phyloP scores from a whole-genome alignment of 2,113 vertebrate species.

The Psammodynastes pulverulentus region DNA sequence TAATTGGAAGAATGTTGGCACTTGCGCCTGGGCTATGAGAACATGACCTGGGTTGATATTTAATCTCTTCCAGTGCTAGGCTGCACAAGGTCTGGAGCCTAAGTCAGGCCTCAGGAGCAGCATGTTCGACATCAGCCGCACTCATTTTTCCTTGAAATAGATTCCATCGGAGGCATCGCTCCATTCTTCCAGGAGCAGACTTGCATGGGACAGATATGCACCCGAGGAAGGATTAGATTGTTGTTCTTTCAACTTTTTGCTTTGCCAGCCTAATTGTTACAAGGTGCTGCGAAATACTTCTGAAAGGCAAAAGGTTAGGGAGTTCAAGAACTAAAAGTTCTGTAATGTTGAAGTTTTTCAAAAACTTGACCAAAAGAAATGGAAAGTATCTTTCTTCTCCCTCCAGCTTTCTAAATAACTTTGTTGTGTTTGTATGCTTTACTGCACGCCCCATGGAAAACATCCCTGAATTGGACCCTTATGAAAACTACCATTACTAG shows the following conservation, averaged over 20 bases:
- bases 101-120: slow-evolving; percentile 59
- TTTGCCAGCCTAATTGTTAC: slow-evolving; percentile 49
- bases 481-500: accelerated
- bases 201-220: slow-evolving; percentile 66
- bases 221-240: slow-evolving; percentile 64
- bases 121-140: slow-evolving; percentile 53
- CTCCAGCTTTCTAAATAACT: neutral
- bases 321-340: slow-evolving; percentile 8
- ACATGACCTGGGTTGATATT: slow-evolving; percentile 71
- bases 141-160: slow-evolving; percentile 56
- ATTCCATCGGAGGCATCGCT: slow-evolving; percentile 62
- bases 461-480: neutral
- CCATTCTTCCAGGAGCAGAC: slow-evolving; percentile 62
- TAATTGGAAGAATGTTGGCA: slow-evolving; percentile 72
- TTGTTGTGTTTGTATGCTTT: neutral
- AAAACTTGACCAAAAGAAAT: neutral
- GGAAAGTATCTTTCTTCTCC: neutral
- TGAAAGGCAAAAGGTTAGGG: slow-evolving; percentile 46
- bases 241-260: slow-evolving; percentile 47
- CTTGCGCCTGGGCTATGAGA: slow-evolving; percentile 73
- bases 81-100: slow-evolving; percentile 59
- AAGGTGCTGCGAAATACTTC: slow-evolving; percentile 55
- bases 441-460: neutral
- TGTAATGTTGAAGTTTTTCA: slow-evolving; percentile 9
- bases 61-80: slow-evolving; percentile 73